Base-by-base conservation (phyloP, 2,888 invertebrate genomes). In the Dermolepida albohirtum region DNA sequence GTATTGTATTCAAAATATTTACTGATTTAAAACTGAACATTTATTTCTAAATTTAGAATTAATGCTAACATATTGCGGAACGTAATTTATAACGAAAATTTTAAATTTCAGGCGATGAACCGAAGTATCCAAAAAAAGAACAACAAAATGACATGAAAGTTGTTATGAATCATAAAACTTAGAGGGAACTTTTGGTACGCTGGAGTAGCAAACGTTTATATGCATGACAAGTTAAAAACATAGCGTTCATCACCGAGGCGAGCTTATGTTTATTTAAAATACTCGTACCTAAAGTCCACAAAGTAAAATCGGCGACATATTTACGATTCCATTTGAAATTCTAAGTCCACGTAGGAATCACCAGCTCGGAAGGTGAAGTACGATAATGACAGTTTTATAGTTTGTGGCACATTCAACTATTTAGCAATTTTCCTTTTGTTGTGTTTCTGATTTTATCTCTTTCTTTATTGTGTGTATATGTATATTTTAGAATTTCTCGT, bases 311-410 rank as follows among this genome's bases (percentile, higher is more conserved):
- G 72, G 59, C 66, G 70, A 73, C 70, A 62, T 64, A 69, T 71
- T 73, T 73, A 73, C 69, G 68, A 54, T 59, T 40, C 49, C 59
- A 62, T 62, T 62, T 67, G 63, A 66, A 70, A 67, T 65, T 68
- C 66, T 67, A 71, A 71, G 69, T 71, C 71, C 67, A 64, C 67
- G 67, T 66, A 70, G 68, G 66, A 59, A 54, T 54, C 54, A 59
- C 67, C 47, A 51, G 54, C 68, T 64, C 47, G 63, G 64, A 69
- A 55, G 62, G 68, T 63, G 68, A 66, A 49, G 66, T 44, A 63
- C 41, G 64, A 66, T 64, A 71, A 71, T 62, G 73, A 72, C 72
- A 72, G 72, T 64, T 73, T 72, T 72, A 73, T 70, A 71, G 67
- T 66, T 57, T 67, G 55, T 66, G 69, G 64, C 69, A 69, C 69